phyloP scores from a whole-genome alignment of 2,797 vertebrate species.

The Psittacula derbiana region DNA sequence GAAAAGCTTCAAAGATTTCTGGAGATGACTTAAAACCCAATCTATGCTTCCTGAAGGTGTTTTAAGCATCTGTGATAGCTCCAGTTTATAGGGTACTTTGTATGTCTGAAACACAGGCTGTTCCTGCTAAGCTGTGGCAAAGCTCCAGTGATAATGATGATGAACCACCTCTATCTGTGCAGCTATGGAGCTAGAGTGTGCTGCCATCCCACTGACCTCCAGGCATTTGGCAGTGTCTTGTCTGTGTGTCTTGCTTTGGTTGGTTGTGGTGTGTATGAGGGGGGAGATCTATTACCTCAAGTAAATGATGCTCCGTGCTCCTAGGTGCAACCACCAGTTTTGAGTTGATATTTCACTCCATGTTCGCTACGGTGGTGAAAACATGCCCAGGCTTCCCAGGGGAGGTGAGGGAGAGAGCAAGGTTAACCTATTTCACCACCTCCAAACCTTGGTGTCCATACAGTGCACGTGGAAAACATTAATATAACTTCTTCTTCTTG shows the following conservation, averaged over 20 bases:
- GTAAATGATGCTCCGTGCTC: neutral
- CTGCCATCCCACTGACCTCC: neutral
- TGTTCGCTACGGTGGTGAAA: neutral
- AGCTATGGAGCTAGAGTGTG: fast-evolving
- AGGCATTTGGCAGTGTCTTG: fast-evolving
- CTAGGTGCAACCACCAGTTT: neutral
- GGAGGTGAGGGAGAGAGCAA: neutral
- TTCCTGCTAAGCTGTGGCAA: neutral
- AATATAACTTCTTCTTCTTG: neutral
- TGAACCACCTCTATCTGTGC: neutral
- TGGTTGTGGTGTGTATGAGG: neutral
- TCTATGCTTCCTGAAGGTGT: neutral
- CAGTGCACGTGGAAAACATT: fast-evolving
- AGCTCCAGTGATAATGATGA: neutral
- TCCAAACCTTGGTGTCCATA: neutral
- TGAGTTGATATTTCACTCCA: neutral
- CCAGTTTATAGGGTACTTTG: neutral
- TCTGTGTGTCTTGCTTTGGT: neutral
- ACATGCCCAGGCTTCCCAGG: neutral
- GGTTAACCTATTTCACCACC: neutral
- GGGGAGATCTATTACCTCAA: neutral
- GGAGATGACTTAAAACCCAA: neutral
- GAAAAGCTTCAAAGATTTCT: neutral
- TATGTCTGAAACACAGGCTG: neutral
- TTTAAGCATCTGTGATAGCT: neutral